Base-by-base conservation (phyloP, 2,888 invertebrate species). In the Leptodirus hochenwartii region DNA sequence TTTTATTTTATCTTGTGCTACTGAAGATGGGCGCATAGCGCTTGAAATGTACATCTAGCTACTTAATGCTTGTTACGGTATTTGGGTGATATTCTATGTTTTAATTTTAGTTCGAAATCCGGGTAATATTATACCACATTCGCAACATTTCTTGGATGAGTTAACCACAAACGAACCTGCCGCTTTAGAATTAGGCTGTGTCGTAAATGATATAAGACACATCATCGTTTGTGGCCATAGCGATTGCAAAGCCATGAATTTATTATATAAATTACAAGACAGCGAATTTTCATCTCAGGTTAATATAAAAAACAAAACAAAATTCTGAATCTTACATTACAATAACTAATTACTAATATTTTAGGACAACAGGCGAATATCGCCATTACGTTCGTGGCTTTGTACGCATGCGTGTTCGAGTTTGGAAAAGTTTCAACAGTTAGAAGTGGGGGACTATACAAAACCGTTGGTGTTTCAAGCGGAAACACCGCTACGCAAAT, bases 161-260 rank as follows among this genome's bases (percentile, higher is more conserved):
- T 69, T 79, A 47, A 82, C 82, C 4, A 85, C 88, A 44, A 90
- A 90, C 42, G 95, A 96, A 57, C 90, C 93, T 5, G 95, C 91
- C 4, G 95, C 91, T 4, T 57, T 96, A 41, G 95, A 96, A 58
- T 64, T 96, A 30, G 91, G 88, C 14, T 95, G 93, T 52, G 73
- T 91, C 12, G 68, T 87, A 22, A 90, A 91, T 49, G 73, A 85
- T 43, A 85, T 95, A 39, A 64, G 78, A 35, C 88, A 95, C 49
- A 74, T 95, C 22, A 82, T 95, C 37, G 88, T 96, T 3, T 93
- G 93, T 50, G 96, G 96, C 1, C 95, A 96, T 51, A 91, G 93
- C 36, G 95, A 96, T 51, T 96, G 96, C 53, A 95, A 93, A 67
- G 95, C 95, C 3, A 93, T 95, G 77, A 90, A 91, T 62, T 64